Evolutionary conservation across 2,797 vertebrate species (phyloP), one percentile per base, ranked within the genome.

Genomic region (Micromesistius poutassou): DNA sequence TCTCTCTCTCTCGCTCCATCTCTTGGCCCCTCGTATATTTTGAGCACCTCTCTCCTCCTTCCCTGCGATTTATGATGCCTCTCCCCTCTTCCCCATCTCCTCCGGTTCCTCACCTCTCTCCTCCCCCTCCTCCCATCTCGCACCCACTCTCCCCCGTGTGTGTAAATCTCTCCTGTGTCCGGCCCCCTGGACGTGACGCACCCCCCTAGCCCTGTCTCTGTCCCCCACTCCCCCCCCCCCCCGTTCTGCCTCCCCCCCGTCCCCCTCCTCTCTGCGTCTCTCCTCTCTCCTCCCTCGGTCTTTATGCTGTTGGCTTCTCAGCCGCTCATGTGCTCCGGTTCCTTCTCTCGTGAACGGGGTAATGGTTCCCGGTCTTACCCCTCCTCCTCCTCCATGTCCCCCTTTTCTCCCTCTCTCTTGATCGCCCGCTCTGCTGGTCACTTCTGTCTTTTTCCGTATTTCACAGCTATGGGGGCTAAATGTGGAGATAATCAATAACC

Each of bases 31-130:
- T 83, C 83, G 14, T 89, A 88, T 88, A 89, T 90, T 86, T 81
- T 77, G 81, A 81, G 76, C 28, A 36, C 80, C 82, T 85, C 86
- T 81, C 71, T 81, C 78, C 74, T 87, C 89, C 87, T 85, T 81
- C 72, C 79, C 76, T 71, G 5, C 80, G 40, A 88, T 89, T 90
- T 90, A 90, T 87, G 78, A 78, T 36, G 78, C 1, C 30, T 50
- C 74, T 62, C 38, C 6, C 33, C 28, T 55, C 31, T 82, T n/a
- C 73, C 1, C 81, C 87, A 88, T 82, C 86, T 75, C 74, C n/a
- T 55, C 31, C 80, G 76, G 68, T 82, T 82, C 73, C 1, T 82
- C 87, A 88, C 82, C 86, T 75, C 74, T 76, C 70, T 77, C 78
- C 79, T 55, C 31, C 50, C 77, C 50, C 77, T 83, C 77, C 81